These are phyloP conservation scores for Microctenopoma stevenorrisi DNA, from an alignment of 2,797 vertebrate species.

Conservation along the genomic window DNA sequence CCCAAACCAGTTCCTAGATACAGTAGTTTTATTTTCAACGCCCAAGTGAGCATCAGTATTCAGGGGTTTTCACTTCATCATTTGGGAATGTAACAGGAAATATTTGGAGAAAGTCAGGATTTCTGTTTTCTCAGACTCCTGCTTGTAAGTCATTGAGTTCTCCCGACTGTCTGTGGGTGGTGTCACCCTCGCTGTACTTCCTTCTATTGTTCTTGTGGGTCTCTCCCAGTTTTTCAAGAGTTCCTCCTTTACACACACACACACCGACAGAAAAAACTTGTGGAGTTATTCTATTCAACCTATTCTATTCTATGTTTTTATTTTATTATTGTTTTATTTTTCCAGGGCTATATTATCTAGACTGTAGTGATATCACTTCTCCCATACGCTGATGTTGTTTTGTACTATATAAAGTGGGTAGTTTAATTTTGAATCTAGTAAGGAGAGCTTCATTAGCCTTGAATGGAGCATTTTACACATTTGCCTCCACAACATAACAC, in stretches of 20 bases:
- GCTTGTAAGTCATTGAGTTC: conserved; percentile 17
- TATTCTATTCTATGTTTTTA: too few species aligned
- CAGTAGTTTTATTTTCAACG: conserved; percentile 10
- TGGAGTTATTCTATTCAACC: too few species aligned
- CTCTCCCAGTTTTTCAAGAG: conserved; percentile 25
- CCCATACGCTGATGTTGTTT: too few species aligned
- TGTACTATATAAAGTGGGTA: too few species aligned
- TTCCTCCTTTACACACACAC: conserved; percentile 37
- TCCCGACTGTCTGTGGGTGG: conserved; percentile 59
- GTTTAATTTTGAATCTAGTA: too few species aligned
- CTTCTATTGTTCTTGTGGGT: conserved; percentile 63
- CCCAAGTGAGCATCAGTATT: not conserved
- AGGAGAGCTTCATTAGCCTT: too few species aligned
- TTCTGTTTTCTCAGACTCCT: conserved; percentile 21
- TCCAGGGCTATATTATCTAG: too few species aligned
- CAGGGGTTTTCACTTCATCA: conserved; percentile 40
- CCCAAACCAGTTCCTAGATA: conserved; percentile 14
- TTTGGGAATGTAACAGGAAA: conserved; percentile 31
- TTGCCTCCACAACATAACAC: not conserved
- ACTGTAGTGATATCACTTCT: too few species aligned
- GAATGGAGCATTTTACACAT: not conserved
- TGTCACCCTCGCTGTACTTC: conserved; percentile 62
- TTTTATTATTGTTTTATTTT: too few species aligned
- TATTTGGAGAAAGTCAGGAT: conserved; percentile 31
- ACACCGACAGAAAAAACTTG: too few species aligned